Base-by-base conservation (phyloP, 2,797 vertebrate genomes). In the Arrhamphus sclerolepis region DNA sequence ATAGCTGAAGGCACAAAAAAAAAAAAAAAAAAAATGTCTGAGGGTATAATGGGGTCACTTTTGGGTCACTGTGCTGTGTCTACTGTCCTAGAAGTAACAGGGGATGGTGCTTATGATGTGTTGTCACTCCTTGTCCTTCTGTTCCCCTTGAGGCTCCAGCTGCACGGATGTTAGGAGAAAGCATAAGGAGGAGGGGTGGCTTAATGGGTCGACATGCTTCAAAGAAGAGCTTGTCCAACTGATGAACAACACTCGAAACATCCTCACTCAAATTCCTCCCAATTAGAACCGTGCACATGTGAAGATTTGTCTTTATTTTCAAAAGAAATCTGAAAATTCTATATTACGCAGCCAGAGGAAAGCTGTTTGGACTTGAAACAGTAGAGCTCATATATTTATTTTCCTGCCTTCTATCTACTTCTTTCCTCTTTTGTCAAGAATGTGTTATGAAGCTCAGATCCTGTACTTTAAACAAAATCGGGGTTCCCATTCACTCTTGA, bases 1-100 rank as follows among this genome's bases (percentile, higher is more conserved):
- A 56, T 31, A 70, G 56, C 56, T 18, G 49, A 47, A 53, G 51
- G 58, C 57, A 82, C 78, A 88, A 85, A 17, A 80, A 82, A 83
- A 38, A 13, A 38, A 14, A 14, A 8, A n/a, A n/a, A n/a, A n/a
- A n/a, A 34, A 28, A 72, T 79, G 72, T 73, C 64, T 63, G n/a
- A 17, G 64, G 22, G 70, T 44, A 24, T 21, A 6, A 49, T 44
- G 44, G 53, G 59, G 64, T 50, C 50, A 22, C 19, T 19, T 57
- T 72, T 24, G 55, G 70, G 79, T 77, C 74, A 77, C 66, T 71
- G 66, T 66, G 72, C 68, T 57, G 55, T 73, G 79, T 68, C 74
- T 83, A 87, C 80, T 87, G 81, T 85, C 46, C 83, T 84, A 84
- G 84, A 87, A 88, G 81, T 79, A 87, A 86, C 65, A 69, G 7